phyloP scores from a whole-genome alignment of 2,797 vertebrate genomes.

The Bucorvus abyssinicus region DNA sequence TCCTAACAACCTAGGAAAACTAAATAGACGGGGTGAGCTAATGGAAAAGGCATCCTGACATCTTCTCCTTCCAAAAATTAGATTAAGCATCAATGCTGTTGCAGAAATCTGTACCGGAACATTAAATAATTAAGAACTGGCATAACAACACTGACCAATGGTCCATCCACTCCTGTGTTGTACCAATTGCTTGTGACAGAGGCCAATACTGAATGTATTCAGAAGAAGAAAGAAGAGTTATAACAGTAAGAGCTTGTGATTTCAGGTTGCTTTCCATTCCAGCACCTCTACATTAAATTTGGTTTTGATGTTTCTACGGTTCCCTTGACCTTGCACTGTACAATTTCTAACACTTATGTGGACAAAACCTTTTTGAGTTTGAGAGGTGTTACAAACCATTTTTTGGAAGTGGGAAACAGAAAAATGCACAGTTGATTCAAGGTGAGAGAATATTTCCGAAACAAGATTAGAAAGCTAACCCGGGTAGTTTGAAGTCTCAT shows the following conservation, averaged over 20 bases:
- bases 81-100: conserved; percentile 35
- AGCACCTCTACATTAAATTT: not conserved
- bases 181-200: conserved; percentile 31
- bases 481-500: not conserved
- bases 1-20: conserved; percentile 57
- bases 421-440: not conserved
- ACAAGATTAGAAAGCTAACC: not conserved
- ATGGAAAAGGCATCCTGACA: conserved; percentile 49
- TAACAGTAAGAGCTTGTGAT: not conserved
- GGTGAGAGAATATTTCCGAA: not conserved
- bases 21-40: conserved; percentile 51
- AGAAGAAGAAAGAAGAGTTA: not conserved
- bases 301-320: not conserved
- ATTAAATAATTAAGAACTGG: conserved; percentile 37
- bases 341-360: not conserved
- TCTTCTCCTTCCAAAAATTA: conserved; percentile 55
- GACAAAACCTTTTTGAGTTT: not conserved
- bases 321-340: not conserved
- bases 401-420: not conserved
- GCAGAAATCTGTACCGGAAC: conserved; percentile 39
- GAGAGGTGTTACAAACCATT: not conserved
- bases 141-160: conserved; percentile 4
- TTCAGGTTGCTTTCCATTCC: not conserved
- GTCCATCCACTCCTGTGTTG: not conserved
- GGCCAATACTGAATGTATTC: not conserved